Conservation (phyloP, 2,888 invertebrate species). For the Tenthredo scrophulariae region DNA sequence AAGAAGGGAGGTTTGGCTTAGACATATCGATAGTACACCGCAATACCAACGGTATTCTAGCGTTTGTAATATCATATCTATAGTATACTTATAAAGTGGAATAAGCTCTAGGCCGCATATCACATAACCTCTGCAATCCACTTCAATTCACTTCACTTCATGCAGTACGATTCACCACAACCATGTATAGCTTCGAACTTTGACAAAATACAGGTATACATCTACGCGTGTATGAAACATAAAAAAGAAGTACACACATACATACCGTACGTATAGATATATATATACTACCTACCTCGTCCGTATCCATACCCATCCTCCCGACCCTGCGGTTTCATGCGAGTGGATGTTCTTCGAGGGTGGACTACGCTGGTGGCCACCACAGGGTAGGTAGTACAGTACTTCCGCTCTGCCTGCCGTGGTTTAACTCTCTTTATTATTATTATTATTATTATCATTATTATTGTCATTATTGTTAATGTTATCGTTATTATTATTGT, state of each 20-base stretch:
- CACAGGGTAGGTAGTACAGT: slow-evolving; percentile 46
- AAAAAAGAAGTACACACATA: not conserved
- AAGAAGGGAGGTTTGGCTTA: not conserved
- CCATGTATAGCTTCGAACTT: not conserved
- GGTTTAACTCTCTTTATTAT: slow-evolving; percentile 76
- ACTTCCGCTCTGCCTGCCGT: slow-evolving; percentile 71
- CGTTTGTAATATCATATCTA: not conserved
- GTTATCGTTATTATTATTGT: slow-evolving; percentile 59
- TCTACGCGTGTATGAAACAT: not conserved
- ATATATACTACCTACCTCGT: not conserved
- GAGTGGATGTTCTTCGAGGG: slow-evolving; percentile 44
- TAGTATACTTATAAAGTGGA: not conserved
- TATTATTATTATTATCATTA: slow-evolving; percentile 69
- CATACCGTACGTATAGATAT: not conserved
- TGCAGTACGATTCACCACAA: not conserved
- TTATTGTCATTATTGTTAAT: not conserved
- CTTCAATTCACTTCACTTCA: not conserved
- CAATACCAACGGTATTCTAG: not conserved
- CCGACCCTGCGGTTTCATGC: slow-evolving; percentile 52
- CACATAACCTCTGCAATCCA: not conserved
- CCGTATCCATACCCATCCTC: slow-evolving; percentile 40
- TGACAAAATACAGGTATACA: not conserved
- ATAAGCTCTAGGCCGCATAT: not conserved
- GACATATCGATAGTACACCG: not conserved
- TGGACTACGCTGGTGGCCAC: slow-evolving; percentile 18